Evolutionary conservation across 2,797 vertebrate genomes (phyloP).

Genomic region (Periophthalmus magnuspinnatus): DNA sequence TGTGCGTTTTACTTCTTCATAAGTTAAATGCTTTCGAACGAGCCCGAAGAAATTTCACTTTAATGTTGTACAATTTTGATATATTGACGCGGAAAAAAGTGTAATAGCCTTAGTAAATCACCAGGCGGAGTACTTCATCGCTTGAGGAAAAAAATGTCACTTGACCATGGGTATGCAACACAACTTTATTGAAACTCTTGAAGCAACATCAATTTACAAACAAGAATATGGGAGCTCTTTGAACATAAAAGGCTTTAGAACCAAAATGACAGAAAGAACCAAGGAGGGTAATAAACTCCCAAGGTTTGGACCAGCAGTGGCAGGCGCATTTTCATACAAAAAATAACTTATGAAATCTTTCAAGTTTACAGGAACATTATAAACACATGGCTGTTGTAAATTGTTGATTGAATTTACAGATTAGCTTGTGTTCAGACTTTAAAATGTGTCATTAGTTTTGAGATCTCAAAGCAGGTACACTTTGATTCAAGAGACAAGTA

Average conservation of each 20-base stretch:
- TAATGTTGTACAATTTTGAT: not conserved
- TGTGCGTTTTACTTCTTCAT: too few relatives aligned
- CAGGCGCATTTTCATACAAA: conserved; percentile 76
- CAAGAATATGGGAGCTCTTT: conserved; percentile 71
- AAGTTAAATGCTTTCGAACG: not conserved
- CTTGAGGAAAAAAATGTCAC: conserved; percentile 2
- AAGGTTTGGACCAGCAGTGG: conserved; percentile 75
- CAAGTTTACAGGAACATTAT: conserved; percentile 84
- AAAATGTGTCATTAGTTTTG: conserved; percentile 64
- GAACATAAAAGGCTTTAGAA: conserved; percentile 68
- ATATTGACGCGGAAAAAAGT: not conserved
- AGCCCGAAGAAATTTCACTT: not conserved
- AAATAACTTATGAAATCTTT: conserved; percentile 83
- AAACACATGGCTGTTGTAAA: conserved; percentile 67
- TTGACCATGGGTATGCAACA: conserved; percentile 73
- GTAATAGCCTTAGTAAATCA: not conserved
- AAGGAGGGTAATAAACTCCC: conserved; percentile 55
- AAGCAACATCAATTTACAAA: conserved; percentile 83
- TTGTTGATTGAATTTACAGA: conserved; percentile 68
- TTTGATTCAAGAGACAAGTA: conserved; percentile 68
- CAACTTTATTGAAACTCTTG: conserved; percentile 85
- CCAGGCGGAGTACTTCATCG: not conserved
- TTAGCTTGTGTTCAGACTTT: conserved; percentile 63
- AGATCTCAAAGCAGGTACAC: conserved; percentile 68
- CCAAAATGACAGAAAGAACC: conserved; percentile 69